Evolutionary conservation across 2,113 vertebrate genomes (phyloP).

Genomic region (Lamprologus sp.): DNA sequence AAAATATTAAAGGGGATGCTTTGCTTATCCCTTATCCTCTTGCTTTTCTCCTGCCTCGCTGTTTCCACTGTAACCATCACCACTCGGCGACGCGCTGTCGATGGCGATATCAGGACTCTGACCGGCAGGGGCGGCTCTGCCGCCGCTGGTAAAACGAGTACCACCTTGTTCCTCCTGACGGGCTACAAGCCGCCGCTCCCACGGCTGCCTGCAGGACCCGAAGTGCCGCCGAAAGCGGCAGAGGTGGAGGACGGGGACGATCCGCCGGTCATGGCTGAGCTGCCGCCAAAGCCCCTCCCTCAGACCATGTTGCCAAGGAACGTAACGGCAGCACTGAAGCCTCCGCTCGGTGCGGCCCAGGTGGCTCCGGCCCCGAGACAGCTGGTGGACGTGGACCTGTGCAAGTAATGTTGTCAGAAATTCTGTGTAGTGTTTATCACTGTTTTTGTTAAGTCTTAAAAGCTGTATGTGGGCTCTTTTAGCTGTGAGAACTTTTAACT

Average conservation of each 20-base stretch:
- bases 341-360: constrained; percentile 70
- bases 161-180: constrained; percentile 59
- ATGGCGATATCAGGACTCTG: background rate
- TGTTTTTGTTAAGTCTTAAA: background rate
- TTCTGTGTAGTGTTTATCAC: background rate
- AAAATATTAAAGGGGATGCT: constrained; percentile 16
- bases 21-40: constrained; percentile 2
- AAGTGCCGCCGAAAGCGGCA: constrained; percentile 40
- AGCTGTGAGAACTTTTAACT: fast-evolving
- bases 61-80: constrained; percentile 47
- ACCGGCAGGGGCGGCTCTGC: background rate
- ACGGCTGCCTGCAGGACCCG: constrained; percentile 2
- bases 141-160: constrained; percentile 9
- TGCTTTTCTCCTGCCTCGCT: constrained; percentile 51
- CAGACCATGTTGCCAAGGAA: constrained; percentile 73
- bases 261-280: constrained; percentile 29
- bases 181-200: constrained; percentile 37
- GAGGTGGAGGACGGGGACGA: constrained; percentile 46
- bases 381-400: constrained; percentile 78
- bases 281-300: constrained; percentile 67
- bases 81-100: background rate
- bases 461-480: background rate
- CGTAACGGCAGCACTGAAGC: constrained; percentile 68
- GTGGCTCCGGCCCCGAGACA: constrained; percentile 70
- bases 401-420: constrained; percentile 50